These are phyloP conservation scores for Myathropa florea DNA, from an alignment of 2,888 invertebrate genomes.

Conservation along the genomic window DNA sequence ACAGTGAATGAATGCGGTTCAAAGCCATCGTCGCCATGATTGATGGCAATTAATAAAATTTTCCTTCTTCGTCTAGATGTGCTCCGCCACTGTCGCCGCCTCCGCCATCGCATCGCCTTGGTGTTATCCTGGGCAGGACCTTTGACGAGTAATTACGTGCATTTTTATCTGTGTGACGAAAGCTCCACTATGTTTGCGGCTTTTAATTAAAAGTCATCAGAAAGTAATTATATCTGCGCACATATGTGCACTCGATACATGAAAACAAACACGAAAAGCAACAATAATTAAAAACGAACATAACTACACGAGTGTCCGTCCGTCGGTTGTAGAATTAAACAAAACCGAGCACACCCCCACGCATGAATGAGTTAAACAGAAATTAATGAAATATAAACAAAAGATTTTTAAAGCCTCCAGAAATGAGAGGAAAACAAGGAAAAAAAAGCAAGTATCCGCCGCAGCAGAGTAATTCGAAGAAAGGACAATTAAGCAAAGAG, in stretches of 20 bases:
- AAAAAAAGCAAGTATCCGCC: constrained; percentile 36
- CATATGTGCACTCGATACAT: not conserved
- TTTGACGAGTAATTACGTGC: constrained; percentile 23
- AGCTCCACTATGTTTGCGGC: constrained; percentile 42
- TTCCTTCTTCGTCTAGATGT: not conserved
- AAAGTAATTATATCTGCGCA: constrained; percentile 67
- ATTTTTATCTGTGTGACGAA: constrained; percentile 22
- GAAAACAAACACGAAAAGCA: constrained; percentile 39
- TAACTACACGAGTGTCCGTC: not conserved
- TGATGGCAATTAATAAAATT: constrained; percentile 72
- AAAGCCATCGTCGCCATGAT: constrained; percentile 58
- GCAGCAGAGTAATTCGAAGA: constrained; percentile 41
- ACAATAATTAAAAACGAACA: constrained; percentile 45
- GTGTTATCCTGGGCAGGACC: not conserved
- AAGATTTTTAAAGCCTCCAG: constrained; percentile 14
- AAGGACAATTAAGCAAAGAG: constrained; percentile 67
- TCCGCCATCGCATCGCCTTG: not conserved
- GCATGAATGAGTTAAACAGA: constrained; percentile 26
- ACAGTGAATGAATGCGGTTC: constrained; percentile 18
- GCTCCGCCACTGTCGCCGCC: not conserved
- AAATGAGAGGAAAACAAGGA: not conserved
- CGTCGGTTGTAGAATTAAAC: not conserved
- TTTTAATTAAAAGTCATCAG: constrained; percentile 73
- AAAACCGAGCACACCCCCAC: not conserved
- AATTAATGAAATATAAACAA: constrained; percentile 66